Percentiles rank a stretch among this genome's conserved stretches.
These are phyloP conservation scores for Spheniscus humboldti DNA, from an alignment of 2,797 vertebrate genomes.

Conservation along the genomic window DNA sequence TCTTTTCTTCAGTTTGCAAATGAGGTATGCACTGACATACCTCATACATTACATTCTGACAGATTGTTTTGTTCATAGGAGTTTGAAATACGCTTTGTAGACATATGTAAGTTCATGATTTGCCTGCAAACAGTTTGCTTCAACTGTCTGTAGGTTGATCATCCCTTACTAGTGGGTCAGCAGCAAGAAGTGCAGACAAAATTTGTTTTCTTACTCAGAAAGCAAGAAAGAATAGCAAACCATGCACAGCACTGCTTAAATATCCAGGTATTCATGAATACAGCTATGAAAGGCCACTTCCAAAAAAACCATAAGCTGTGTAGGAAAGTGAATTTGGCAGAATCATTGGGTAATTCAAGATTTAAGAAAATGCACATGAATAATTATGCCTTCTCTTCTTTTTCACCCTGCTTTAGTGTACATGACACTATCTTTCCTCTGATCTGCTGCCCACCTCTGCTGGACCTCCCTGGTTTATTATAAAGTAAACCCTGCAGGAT, in stretches of 20 bases:
- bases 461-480: slow-evolving; percentile 7
- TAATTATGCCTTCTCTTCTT: not conserved
- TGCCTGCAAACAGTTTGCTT: not conserved
- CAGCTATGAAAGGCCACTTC: not conserved
- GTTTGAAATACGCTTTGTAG: not conserved
- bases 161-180: not conserved
- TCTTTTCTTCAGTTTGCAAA: not conserved
- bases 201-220: not conserved
- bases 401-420: not conserved
- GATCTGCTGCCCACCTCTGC: not conserved
- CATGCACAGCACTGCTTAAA: not conserved
- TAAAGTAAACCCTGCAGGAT: slow-evolving; percentile 26
- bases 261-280: not conserved
- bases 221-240: not conserved
- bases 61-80: not conserved
- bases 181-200: not conserved
- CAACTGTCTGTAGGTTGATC: not conserved
- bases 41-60: not conserved
- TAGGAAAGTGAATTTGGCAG: not conserved
- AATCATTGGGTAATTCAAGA: not conserved
- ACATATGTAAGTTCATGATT: not conserved
- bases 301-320: not conserved
- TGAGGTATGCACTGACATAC: not conserved
- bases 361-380: not conserved
- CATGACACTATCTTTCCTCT: not conserved